Base-by-base conservation (phyloP, 2,797 vertebrate genomes). In the Peromyscus aztecus region DNA sequence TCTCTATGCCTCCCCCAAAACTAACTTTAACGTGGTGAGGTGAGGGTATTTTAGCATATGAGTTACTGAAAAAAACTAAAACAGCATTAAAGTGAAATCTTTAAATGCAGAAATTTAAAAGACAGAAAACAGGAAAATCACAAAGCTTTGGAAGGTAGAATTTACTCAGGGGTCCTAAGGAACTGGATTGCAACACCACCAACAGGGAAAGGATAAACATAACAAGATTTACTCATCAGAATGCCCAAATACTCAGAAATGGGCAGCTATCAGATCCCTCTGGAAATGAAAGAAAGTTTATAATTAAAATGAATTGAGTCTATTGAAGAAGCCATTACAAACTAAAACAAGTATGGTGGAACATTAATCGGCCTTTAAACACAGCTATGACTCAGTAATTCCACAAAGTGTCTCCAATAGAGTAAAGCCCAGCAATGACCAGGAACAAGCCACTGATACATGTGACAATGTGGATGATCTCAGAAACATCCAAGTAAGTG, bases 101-200 rank as follows among this genome's bases (percentile, higher is more conserved):
- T 83, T 86, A 63, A 91, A 87, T 65, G 81, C 37, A 81, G 80
- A 89, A 91, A 89, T 40, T 80, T 16, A 80, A 91, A 91, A 29
- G 55, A 86, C 34, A n/a, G 21, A 92, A 2, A 91, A 92, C 13
- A 65, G 34, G 84, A 67, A 89, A 0, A 59, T 14, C 16, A 80
- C 19, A 69, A 76, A 55, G 46, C 40, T 76, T 87, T 75, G 69
- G 85, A 82, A 92, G 34, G 37, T 37, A 55, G 37, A 63, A 57
- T 1, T 81, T 77, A 83, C 23, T 94, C 43, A 46, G 75, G 6
- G n/a, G n/a, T 40, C 27, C 80, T 57, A 27, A 95, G 67, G 94
- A 93, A 91, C 0, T 2, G n/a, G 67, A 78, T 37, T 19, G 37
- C 27, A 19, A 27, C 1, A 4, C 49, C 0, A 83, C 46, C 80